Evolutionary conservation across 2,888 invertebrate genomes (phyloP).

Genomic region (Chouioia cunea): DNA sequence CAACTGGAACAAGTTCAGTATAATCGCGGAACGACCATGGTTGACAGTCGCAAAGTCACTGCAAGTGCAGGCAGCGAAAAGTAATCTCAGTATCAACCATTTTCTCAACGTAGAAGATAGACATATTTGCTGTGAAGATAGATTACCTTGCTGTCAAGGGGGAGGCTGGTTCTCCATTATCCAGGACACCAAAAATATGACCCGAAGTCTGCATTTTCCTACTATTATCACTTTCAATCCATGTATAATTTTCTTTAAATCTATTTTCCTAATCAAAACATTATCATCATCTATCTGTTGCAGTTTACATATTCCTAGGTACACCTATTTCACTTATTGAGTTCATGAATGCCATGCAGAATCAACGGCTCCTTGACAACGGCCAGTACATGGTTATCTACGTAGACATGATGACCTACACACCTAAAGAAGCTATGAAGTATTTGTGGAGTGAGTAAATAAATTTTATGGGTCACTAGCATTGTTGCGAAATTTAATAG

Average conservation of each 20-base stretch:
- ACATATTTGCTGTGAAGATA: constrained; percentile 83
- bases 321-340: constrained; percentile 87
- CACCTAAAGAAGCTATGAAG: constrained; percentile 79
- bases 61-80: constrained; percentile 79
- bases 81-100: constrained; percentile 88
- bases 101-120: constrained; percentile 78
- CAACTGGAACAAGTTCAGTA: constrained; percentile 94
- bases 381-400: constrained; percentile 97
- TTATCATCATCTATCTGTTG: constrained; percentile 59
- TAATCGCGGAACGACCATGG: constrained; percentile 87
- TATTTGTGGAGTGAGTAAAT: constrained; percentile 83
- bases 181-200: constrained; percentile 87
- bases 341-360: constrained; percentile 93
- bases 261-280: background rate
- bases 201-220: constrained; percentile 74
- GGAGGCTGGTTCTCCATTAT: constrained; percentile 87
- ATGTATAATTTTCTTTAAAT: background rate
- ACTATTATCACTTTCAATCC: background rate
- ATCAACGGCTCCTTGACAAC: constrained; percentile 85
- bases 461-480: constrained; percentile 5
- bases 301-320: constrained; percentile 96
- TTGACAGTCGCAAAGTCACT: constrained; percentile 85
- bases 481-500: background rate
- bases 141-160: constrained; percentile 81
- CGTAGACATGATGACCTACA: constrained; percentile 92